Percentiles rank a stretch among this genome's conserved stretches.
phyloP scores from a whole-genome alignment of 2,797 vertebrate genomes.

The Mallotus villosus region DNA sequence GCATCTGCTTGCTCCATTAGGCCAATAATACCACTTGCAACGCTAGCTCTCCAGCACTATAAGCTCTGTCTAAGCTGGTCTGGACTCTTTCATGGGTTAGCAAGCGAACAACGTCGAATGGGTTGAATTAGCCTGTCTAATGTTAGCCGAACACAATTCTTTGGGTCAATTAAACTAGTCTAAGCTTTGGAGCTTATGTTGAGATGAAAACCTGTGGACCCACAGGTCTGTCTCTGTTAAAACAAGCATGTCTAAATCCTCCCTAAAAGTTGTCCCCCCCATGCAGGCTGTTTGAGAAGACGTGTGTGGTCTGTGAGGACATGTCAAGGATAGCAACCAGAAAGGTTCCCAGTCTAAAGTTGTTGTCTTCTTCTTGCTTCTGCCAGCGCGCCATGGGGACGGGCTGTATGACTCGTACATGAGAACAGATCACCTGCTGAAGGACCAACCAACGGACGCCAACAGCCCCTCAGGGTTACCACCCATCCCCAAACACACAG shows the following conservation, averaged over 20 bases:
- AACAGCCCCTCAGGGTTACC: constrained; percentile 84
- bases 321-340: background rate
- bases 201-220: constrained; percentile 19
- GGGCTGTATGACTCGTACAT: constrained; percentile 94
- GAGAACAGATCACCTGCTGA: constrained; percentile 92
- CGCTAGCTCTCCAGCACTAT: background rate
- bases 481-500: constrained; percentile 85
- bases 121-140: constrained; percentile 4
- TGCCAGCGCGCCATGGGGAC: constrained; percentile 86
- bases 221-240: background rate
- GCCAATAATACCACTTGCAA: constrained; percentile 13
- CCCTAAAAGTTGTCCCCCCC: constrained; percentile 8
- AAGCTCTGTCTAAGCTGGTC: constrained; percentile 3
- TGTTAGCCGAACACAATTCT: background rate
- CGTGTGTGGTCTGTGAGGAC: background rate
- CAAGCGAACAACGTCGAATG: background rate
- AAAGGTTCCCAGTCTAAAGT: background rate
- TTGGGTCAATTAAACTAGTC: background rate
- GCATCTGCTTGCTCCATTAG: constrained; percentile 15
- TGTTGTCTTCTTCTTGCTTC: constrained; percentile 19
- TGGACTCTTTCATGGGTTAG: background rate
- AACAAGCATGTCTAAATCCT: background rate
- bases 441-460: constrained; percentile 81
- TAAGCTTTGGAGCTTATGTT: background rate
- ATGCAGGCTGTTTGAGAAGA: background rate